These are phyloP conservation scores for Loripinus fragilis DNA, from an alignment of 2,888 invertebrate genomes.

Conservation along the genomic window DNA sequence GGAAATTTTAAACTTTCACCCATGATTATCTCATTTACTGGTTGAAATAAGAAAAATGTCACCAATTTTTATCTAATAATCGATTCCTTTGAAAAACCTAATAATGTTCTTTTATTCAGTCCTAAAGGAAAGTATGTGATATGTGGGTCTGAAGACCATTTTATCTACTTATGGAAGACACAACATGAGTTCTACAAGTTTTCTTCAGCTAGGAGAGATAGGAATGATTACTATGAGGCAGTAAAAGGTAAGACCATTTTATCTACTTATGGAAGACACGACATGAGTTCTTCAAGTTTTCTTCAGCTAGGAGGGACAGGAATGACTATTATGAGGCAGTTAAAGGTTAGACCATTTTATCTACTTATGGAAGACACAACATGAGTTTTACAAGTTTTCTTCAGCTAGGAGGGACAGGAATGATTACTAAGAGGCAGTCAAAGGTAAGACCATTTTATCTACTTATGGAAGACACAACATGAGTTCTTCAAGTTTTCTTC, in stretches of 20 bases:
- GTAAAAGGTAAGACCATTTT: slow-evolving; percentile 87
- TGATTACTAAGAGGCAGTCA: slow-evolving; percentile 98
- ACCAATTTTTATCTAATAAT: too few species aligned
- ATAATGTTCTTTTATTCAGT: too few species aligned
- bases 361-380: slow-evolving; percentile 99
- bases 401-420: slow-evolving; percentile 96
- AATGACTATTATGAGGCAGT: slow-evolving; percentile 99
- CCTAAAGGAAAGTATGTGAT: slow-evolving; percentile 99
- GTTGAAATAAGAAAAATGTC: too few species aligned
- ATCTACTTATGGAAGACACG: slow-evolving; percentile 75
- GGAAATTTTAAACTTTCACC: too few species aligned
- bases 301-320: slow-evolving; percentile 94
- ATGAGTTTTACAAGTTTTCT: slow-evolving; percentile 97
- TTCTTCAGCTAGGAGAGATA: slow-evolving; percentile 94
- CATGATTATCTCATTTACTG: too few species aligned
- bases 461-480: slow-evolving; percentile 99
- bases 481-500: slow-evolving; percentile 98
- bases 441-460: slow-evolving; percentile 97
- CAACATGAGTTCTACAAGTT: slow-evolving; percentile 98
- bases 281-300: slow-evolving; percentile 97
- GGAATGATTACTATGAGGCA: slow-evolving; percentile 99
- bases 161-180: slow-evolving; percentile 99
- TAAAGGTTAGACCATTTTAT: slow-evolving; percentile 95
- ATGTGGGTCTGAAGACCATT: slow-evolving; percentile 98
- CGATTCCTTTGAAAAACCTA: too few species aligned